Evolutionary conservation across 2,113 vertebrate species (phyloP), one percentile per base, ranked within the genome.

Genomic region (Takifugu flavidus): DNA sequence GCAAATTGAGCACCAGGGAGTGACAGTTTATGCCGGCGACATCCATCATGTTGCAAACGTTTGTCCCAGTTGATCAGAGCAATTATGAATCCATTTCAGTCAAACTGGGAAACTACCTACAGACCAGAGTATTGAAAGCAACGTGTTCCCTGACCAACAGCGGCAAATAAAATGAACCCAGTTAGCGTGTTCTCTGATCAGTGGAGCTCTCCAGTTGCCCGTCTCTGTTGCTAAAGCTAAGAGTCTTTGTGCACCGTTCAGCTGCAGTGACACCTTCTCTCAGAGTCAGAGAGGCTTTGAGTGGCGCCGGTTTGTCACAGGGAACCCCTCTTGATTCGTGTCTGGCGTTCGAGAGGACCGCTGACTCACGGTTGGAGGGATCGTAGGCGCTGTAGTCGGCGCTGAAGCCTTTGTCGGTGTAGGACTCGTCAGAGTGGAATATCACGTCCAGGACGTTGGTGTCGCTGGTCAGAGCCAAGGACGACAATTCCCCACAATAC

Each of bases 321-420:
- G 65, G 57, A 55, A 61, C 3, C 56, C 53, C 27, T 70, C 56
- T 31, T 2, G 3, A 45, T 6, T 50, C 72, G 27, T 50, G 42
- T 20, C 2, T 12, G 27, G 26, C 13, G 52, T 25, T 20, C 4
- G 26, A 68, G 43, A 66, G 4, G 56, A 34, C n/a, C 62, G 44
- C 66, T 1, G 28, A 86, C 89, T 90, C 84, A 93, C 92, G 91
- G 77, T 93, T 72, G 42, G 11, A 0, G 0, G 91, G 91, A 80
- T 91, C 80, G 25, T 67, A 91, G 42, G 86, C 83, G 0, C 11
- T 87, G 79, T 90, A 93, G 20, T 69, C 14, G 0, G 83, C 87
- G 0, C 25, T 78, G 84, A 93, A 93, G 67, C 92, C 92, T 82
- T 92, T 92, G 70, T 93, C 91, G 0, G 91, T 89, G 73, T 70